These are phyloP conservation scores for Hypercompe scribonia DNA, from an alignment of 2,888 invertebrate species.

Conservation along the genomic window DNA sequence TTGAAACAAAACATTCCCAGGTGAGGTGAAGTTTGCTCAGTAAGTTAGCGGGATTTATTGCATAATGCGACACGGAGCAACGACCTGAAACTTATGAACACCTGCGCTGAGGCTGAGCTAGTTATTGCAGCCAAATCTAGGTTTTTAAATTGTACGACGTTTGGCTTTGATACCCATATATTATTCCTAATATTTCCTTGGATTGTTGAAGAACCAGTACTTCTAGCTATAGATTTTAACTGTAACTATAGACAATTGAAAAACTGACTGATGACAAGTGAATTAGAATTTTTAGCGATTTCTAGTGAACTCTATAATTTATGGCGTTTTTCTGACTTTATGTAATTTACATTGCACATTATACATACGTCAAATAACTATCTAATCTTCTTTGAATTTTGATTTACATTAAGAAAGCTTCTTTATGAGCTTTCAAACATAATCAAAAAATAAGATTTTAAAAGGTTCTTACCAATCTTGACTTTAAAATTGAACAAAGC, in stretches of 20 bases:
- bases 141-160: constrained; percentile 6
- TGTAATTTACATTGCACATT: too few relatives aligned
- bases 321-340: too few relatives aligned
- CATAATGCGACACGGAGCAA: constrained; percentile 45
- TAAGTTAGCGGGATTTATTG: constrained; percentile 56
- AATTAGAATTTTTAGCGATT: background rate
- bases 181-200: background rate
- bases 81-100: constrained; percentile 20
- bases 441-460: too few relatives aligned
- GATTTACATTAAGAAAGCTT: too few relatives aligned
- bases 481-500: background rate
- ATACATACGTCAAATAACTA: too few relatives aligned
- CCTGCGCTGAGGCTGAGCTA: constrained; percentile 9
- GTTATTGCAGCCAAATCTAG: background rate
- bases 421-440: too few relatives aligned
- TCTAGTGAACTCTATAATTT: background rate
- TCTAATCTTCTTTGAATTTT: too few relatives aligned
- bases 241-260: background rate
- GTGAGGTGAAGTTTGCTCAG: constrained; percentile 47
- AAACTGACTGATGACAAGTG: background rate
- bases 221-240: background rate
- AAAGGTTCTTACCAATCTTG: background rate
- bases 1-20: constrained; percentile 44
- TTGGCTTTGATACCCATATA: background rate
- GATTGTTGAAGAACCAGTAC: background rate